phyloP scores from a whole-genome alignment of 2,113 vertebrate species.

The Hypocryptadius cinnamomeus region DNA sequence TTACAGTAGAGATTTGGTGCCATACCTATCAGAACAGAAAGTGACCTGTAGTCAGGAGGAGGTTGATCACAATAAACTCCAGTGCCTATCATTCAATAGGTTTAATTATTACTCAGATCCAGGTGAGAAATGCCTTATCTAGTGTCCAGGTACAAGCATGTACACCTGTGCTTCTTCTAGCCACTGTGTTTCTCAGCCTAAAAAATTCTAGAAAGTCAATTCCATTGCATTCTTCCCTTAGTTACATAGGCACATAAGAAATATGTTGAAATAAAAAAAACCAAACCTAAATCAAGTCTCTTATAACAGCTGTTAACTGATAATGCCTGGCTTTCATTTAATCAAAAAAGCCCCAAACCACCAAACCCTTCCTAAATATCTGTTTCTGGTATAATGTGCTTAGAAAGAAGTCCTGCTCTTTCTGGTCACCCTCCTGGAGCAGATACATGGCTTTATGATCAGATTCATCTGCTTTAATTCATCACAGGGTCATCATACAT shows the following conservation, averaged over 20 bases:
- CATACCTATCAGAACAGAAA: neutral
- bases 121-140: neutral
- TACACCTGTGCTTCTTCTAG: neutral
- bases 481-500: neutral
- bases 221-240: neutral
- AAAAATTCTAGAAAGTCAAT: neutral
- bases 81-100: neutral
- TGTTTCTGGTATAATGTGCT: neutral
- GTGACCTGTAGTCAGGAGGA: neutral
- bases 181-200: neutral
- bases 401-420: neutral
- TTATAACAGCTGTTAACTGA: neutral
- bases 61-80: neutral
- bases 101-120: neutral
- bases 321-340: neutral
- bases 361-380: neutral
- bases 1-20: neutral
- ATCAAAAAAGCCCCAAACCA: neutral
- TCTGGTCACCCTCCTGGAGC: neutral
- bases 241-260: neutral
- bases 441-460: neutral
- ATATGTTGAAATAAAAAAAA: accelerated
- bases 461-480: neutral
- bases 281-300: neutral
- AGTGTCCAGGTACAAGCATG: neutral